Evolutionary conservation across 2,797 vertebrate genomes (phyloP).

Genomic region (Enteromius treurensis): DNA sequence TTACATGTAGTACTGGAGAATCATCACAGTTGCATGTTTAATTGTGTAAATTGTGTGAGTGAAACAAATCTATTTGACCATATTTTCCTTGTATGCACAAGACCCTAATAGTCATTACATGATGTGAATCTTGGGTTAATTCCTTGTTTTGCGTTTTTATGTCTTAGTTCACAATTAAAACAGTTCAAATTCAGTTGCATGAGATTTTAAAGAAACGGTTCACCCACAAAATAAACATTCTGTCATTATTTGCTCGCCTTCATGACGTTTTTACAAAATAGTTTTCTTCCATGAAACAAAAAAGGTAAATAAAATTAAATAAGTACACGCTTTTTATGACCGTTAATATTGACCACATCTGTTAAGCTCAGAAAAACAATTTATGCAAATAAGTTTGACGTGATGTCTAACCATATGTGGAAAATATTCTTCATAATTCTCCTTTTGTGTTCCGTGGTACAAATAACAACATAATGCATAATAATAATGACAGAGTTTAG

Average conservation of each 20-base stretch:
- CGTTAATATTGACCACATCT: not conserved
- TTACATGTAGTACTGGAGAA: slow-evolving; percentile 57
- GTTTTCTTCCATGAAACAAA: not conserved
- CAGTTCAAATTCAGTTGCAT: slow-evolving; percentile 34
- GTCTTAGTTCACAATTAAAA: slow-evolving; percentile 17
- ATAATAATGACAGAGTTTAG: not conserved
- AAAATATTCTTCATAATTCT: not conserved
- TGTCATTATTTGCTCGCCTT: not conserved
- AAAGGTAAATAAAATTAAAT: not conserved
- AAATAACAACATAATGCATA: not conserved
- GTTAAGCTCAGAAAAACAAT: not conserved
- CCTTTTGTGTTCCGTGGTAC: not conserved
- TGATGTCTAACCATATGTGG: not conserved
- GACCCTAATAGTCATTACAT: slow-evolving; percentile 17
- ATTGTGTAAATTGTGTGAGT: slow-evolving; percentile 49
- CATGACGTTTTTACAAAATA: not conserved
- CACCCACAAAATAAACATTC: not conserved
- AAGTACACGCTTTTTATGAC: not conserved
- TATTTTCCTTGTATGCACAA: slow-evolving; percentile 45
- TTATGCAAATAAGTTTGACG: not conserved
- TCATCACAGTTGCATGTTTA: slow-evolving; percentile 74
- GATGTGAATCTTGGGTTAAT: slow-evolving; percentile 9
- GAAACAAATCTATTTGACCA: slow-evolving; percentile 4
- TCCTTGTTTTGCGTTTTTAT: slow-evolving; percentile 26
- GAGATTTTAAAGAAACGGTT: slow-evolving; percentile 57